phyloP scores from a whole-genome alignment of 2,888 invertebrate genomes.

The Eristalis arbustorum region DNA sequence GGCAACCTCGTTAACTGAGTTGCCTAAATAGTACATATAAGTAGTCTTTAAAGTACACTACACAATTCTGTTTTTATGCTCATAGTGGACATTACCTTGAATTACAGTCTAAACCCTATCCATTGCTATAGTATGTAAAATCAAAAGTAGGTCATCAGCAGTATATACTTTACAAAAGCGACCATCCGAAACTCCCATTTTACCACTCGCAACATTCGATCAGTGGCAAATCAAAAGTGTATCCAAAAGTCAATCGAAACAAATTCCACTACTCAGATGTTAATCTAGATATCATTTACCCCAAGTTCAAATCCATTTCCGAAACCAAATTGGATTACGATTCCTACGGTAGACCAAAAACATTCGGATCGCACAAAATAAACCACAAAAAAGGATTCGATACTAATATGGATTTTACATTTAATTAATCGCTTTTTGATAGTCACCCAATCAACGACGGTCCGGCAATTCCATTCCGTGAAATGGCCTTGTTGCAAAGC shows the following conservation, averaged over 20 bases:
- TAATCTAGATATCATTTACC: constrained; percentile 64
- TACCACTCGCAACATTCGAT: background rate
- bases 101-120: too few species aligned
- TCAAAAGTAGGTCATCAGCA: background rate
- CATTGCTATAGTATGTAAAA: too few species aligned
- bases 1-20: too few species aligned
- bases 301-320: constrained; percentile 62
- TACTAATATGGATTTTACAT: constrained; percentile 72
- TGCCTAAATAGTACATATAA: too few species aligned
- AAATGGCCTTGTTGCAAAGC: background rate
- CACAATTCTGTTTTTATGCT: too few species aligned
- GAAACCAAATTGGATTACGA: constrained; percentile 55
- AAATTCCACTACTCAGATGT: constrained; percentile 45
- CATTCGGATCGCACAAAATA: constrained; percentile 1
- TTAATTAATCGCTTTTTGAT: constrained; percentile 73
- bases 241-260: constrained; percentile 45
- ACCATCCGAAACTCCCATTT: background rate
- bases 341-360: constrained; percentile 38
- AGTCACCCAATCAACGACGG: constrained; percentile 37
- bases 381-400: constrained; percentile 26
- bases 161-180: background rate
- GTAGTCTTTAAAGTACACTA: too few species aligned
- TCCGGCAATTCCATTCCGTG: background rate
- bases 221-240: constrained; percentile 41
- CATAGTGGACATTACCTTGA: too few species aligned